These are phyloP conservation scores for Danio choprae DNA, from an alignment of 2,797 vertebrate genomes.

Conservation along the genomic window DNA sequence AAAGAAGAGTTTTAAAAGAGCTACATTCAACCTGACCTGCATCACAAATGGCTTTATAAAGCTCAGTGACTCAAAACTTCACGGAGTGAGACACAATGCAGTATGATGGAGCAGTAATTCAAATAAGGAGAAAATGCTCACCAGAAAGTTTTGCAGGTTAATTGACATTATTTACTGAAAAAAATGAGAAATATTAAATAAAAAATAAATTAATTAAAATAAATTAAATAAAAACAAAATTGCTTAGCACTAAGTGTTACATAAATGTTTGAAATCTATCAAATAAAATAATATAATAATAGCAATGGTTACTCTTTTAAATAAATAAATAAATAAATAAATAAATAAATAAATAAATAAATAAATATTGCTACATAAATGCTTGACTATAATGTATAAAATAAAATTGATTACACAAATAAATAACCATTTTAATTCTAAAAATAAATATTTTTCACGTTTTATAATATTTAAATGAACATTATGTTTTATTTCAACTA, in stretches of 20 bases:
- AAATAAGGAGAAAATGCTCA: background rate
- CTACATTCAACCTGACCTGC: background rate
- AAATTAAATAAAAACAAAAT: no score
- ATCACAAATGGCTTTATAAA: background rate
- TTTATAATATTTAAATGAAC: no score
- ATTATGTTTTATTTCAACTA: no score
- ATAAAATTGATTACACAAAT: background rate
- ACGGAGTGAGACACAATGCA: no score
- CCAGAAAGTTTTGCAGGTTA: background rate
- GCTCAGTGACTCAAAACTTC: background rate
- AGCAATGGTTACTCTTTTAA: no score
- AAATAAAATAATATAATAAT: background rate
- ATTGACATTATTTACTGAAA: no score
- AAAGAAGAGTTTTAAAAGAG: conserved; percentile 12
- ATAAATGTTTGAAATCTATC: background rate
- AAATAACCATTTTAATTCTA: no score
- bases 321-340: no score
- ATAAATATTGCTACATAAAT: background rate
- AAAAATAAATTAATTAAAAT: no score
- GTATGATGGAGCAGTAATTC: background rate
- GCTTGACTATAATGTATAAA: background rate
- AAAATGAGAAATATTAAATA: no score
- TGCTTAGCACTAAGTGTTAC: no score
- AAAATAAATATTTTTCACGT: no score
- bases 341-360: background rate